These are phyloP conservation scores for Sericinus montela DNA, from an alignment of 2,888 invertebrate species.

Conservation along the genomic window DNA sequence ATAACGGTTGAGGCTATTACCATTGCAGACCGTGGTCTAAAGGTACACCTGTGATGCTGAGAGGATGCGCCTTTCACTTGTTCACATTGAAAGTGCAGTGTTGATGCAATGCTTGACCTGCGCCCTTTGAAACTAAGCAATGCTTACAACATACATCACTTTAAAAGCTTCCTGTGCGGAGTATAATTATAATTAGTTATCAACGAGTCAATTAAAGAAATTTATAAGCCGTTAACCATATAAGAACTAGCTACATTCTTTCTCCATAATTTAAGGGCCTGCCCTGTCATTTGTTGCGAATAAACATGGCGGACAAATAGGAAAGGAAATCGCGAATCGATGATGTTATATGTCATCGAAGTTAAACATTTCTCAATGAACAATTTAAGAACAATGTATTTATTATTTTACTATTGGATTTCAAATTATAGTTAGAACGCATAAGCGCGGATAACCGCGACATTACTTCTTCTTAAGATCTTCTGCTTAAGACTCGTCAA, in stretches of 20 bases:
- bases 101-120: slow-evolving; percentile 62
- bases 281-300: neutral
- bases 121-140: slow-evolving; percentile 45
- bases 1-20: slow-evolving; percentile 34
- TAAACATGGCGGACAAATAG: slow-evolving; percentile 13
- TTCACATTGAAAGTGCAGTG: slow-evolving; percentile 69
- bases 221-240: slow-evolving; percentile 7
- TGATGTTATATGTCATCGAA: slow-evolving; percentile 23
- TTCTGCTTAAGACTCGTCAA: no score
- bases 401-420: no score
- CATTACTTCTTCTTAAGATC: no score
- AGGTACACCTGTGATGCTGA: slow-evolving; percentile 44
- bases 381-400: no score
- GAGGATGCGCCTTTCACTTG: slow-evolving; percentile 74
- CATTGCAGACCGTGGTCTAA: slow-evolving; percentile 21
- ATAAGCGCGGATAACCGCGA: no score
- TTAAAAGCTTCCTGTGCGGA: neutral
- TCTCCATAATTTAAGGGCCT: slow-evolving; percentile 5
- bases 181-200: slow-evolving; percentile 7
- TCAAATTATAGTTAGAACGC: no score
- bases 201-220: slow-evolving; percentile 7
- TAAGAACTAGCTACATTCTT: slow-evolving; percentile 13
- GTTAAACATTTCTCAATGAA: no score
- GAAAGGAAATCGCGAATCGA: slow-evolving; percentile 3
- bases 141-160: slow-evolving; percentile 21